phyloP scores from a whole-genome alignment of 2,113 vertebrate genomes.

The Ctenodactylus gundi region DNA sequence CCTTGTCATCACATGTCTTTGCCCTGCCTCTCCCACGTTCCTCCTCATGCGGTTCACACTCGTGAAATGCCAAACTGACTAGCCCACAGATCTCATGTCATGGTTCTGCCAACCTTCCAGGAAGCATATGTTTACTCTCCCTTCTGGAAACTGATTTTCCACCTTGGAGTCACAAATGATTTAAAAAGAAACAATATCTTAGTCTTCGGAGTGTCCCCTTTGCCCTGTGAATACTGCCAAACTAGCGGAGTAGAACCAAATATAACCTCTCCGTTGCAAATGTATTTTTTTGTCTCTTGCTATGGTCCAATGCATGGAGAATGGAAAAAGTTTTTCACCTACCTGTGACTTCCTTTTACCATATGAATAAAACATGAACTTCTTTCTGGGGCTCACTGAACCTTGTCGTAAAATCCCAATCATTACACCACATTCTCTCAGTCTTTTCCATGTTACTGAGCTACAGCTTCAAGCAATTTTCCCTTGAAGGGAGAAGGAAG shows the following conservation, averaged over 20 bases:
- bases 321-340: constrained; percentile 20
- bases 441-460: neutral
- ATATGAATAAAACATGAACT: constrained; percentile 63
- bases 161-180: neutral
- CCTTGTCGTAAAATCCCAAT: constrained; percentile 34
- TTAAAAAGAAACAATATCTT: neutral
- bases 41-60: neutral
- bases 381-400: neutral
- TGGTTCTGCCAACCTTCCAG: neutral
- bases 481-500: neutral
- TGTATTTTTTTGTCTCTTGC: neutral
- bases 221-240: neutral
- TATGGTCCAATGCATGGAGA: neutral
- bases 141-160: neutral
- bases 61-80: neutral
- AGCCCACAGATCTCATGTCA: neutral
- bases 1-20: neutral
- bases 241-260: constrained; percentile 17
- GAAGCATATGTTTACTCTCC: neutral
- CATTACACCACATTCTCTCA: neutral
- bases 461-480: constrained; percentile 1
- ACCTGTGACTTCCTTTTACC: constrained; percentile 12
- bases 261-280: neutral
- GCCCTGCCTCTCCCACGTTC: neutral
- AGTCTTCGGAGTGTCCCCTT: neutral